Evolutionary conservation across 1,140 invertebrate species (phyloP).

Genomic region (Anastrepha ludens): DNA sequence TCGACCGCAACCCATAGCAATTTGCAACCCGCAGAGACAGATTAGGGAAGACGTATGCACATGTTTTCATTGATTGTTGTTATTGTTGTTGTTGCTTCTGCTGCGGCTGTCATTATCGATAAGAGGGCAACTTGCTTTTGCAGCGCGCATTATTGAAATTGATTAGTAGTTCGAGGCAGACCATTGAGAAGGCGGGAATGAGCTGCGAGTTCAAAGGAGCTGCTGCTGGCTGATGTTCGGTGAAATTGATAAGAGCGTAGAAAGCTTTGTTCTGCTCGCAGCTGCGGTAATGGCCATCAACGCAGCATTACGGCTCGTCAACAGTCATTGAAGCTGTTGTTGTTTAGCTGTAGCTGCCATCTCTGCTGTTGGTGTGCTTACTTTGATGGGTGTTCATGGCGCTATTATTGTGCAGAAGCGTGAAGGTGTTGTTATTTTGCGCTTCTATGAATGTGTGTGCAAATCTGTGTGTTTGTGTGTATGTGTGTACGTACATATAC

Average conservation of each 20-base stretch:
- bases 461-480: not conserved
- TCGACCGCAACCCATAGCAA: too few species aligned
- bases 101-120: not conserved
- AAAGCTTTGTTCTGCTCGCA: not conserved
- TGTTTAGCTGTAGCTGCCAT: not conserved
- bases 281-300: not conserved
- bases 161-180: not conserved
- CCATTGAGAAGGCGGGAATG: not conserved
- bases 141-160: conserved; percentile 9
- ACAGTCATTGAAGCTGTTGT: not conserved
- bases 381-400: not conserved
- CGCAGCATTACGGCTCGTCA: not conserved
- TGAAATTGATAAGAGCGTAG: not conserved
- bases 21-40: too few species aligned
- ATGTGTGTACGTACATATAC: not conserved
- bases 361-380: not conserved
- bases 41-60: too few species aligned
- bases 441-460: too few species aligned
- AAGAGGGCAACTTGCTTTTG: conserved; percentile 12
- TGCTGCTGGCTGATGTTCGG: not conserved
- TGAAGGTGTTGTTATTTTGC: not conserved
- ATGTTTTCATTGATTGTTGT: not conserved
- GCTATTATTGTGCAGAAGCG: not conserved
- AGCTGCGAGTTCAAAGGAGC: not conserved
- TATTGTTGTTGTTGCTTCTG: not conserved